A percentile compares a stretch with the other conserved stretches of the same genome.
Evolutionary conservation across 2,888 invertebrate species (phyloP).

Genomic region (Ashinkailepas kermadecensis): DNA sequence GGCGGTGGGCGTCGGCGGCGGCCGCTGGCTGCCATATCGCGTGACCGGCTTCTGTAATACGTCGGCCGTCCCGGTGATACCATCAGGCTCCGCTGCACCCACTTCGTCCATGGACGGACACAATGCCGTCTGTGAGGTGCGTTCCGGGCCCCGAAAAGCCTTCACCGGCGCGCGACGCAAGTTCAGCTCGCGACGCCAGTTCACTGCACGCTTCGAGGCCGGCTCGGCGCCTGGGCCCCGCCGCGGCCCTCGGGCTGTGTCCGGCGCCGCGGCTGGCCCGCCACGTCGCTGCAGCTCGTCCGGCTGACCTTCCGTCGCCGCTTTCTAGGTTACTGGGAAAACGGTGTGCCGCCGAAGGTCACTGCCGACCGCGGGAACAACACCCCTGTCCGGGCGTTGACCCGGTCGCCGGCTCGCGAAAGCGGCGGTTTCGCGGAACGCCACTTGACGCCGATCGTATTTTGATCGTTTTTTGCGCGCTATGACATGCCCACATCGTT

Average conservation of each 20-base stretch:
- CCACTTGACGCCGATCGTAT: background rate
- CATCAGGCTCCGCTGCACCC: background rate
- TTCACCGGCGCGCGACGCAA: too few relatives aligned
- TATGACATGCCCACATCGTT: too few relatives aligned
- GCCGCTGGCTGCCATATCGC: background rate
- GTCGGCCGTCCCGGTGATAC: background rate
- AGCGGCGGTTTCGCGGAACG: background rate
- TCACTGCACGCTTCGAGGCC: background rate
- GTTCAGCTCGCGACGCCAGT: too few relatives aligned
- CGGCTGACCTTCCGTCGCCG: background rate
- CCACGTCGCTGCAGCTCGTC: too few relatives aligned
- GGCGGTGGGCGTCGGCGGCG: background rate
- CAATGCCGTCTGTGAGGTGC: too few relatives aligned
- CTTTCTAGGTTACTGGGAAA: constrained; percentile 14
- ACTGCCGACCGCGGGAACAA: background rate
- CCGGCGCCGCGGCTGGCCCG: background rate
- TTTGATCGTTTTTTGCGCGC: background rate
- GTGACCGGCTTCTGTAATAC: background rate
- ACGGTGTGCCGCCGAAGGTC: background rate
- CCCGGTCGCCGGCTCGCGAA: background rate
- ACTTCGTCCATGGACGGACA: too few relatives aligned
- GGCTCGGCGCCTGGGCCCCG: background rate
- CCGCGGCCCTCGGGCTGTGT: background rate
- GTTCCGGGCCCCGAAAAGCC: too few relatives aligned
- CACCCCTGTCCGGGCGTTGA: background rate